A percentile compares a stretch with the other conserved stretches of the same genome.
Evolutionary conservation across 35 echinoderm and acorn worm species (phyloP).

Genomic region (Ptychodera flava): DNA sequence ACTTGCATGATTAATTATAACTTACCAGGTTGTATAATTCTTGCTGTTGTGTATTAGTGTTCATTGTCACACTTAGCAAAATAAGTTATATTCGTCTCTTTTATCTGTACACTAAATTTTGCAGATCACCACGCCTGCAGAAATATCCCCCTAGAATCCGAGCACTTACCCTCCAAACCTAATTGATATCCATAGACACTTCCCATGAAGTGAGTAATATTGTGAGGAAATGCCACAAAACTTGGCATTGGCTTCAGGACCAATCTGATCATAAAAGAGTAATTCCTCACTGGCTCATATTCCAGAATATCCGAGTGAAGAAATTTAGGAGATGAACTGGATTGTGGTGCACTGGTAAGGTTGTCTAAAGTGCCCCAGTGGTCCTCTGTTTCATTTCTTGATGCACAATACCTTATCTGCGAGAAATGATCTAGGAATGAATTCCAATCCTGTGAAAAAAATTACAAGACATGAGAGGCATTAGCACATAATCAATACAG

Average conservation of each 20-base stretch:
- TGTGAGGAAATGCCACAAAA: background rate
- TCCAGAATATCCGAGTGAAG: slow-evolving; percentile 1
- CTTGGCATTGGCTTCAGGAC: background rate
- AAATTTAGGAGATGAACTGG: background rate
- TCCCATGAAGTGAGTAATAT: slow-evolving; percentile 10
- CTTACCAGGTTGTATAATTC: no score
- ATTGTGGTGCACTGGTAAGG: background rate
- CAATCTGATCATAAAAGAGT: slow-evolving; percentile 7
- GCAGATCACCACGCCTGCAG: no score
- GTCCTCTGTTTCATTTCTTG: slow-evolving; percentile 27
- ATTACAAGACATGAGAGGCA: background rate
- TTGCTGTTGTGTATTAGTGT: no score
- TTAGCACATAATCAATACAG: background rate
- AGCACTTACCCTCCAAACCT: slow-evolving; percentile 5
- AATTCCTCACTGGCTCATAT: background rate
- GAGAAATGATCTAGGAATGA: slow-evolving; percentile 44
- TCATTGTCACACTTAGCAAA: no score
- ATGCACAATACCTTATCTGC: slow-evolving; percentile 27
- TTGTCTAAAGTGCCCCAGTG: background rate
- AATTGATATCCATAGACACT: slow-evolving; percentile 4
- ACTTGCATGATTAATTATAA: no score
- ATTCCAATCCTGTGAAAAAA: slow-evolving; percentile 55
- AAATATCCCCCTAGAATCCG: no score
- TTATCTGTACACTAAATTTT: no score
- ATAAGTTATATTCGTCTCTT: no score